Evolutionary conservation across 2,113 vertebrate species (phyloP).

Genomic region (Nesoenas mayeri): DNA sequence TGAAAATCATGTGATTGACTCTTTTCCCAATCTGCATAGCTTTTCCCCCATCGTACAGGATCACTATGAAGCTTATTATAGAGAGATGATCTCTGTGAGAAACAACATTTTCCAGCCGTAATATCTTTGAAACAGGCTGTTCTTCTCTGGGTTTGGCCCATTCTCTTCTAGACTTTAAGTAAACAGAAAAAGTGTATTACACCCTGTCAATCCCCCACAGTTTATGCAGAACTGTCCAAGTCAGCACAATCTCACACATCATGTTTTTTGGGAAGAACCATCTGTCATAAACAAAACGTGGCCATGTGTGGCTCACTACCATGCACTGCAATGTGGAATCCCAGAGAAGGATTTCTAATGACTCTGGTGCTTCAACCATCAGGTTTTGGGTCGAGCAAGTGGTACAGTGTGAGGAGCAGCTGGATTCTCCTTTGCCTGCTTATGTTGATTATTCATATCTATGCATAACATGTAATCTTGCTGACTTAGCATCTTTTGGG

Average conservation of each 20-base stretch:
- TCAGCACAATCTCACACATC: slow-evolving; percentile 57
- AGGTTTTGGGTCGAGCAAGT: not conserved
- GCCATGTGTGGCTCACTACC: slow-evolving; percentile 38
- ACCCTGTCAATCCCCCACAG: slow-evolving; percentile 65
- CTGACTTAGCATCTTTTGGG: not conserved
- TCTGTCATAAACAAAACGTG: slow-evolving; percentile 59
- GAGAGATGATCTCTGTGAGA: slow-evolving; percentile 53
- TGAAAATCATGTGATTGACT: slow-evolving; percentile 35
- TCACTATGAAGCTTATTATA: slow-evolving; percentile 36
- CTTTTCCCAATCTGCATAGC: not conserved
- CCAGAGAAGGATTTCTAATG: not conserved
- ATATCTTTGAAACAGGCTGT: slow-evolving; percentile 60
- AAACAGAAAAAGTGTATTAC: slow-evolving; percentile 65
- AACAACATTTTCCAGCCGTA: slow-evolving; percentile 45
- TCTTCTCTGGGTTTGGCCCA: slow-evolving; percentile 47
- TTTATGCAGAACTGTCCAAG: slow-evolving; percentile 66
- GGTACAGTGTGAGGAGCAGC: not conserved
- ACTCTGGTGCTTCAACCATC: not conserved
- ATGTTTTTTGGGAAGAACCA: slow-evolving; percentile 64
- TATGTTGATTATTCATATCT: not conserved
- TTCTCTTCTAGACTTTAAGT: slow-evolving; percentile 66
- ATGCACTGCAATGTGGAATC: slow-evolving; percentile 22
- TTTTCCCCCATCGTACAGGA: not conserved
- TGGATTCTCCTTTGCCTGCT: not conserved
- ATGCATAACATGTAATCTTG: not conserved